Percentiles rank a stretch among this genome's conserved stretches.
phyloP scores from a whole-genome alignment of 2,888 invertebrate species.

The Drosophila ezoana region DNA sequence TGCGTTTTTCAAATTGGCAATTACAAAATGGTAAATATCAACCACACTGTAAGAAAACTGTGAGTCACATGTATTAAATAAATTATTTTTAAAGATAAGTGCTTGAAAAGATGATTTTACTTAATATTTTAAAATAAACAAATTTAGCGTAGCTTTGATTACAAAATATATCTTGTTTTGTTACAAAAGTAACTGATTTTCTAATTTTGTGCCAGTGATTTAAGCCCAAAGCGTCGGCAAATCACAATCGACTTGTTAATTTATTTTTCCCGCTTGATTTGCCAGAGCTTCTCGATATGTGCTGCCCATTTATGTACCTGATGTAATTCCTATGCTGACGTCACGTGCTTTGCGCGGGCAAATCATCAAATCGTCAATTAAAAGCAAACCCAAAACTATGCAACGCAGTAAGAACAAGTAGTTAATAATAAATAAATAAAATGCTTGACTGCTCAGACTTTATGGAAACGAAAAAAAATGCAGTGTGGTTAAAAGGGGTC shows the following conservation, averaged over 20 bases:
- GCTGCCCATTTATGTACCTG: conserved; percentile 60
- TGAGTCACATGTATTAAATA: not conserved
- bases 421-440: conserved; percentile 38
- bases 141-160: not conserved
- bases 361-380: conserved; percentile 55
- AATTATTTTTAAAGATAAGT: not conserved
- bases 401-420: conserved; percentile 18
- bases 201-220: not conserved
- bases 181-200: not conserved
- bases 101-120: no score
- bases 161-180: not conserved
- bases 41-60: conserved; percentile 48
- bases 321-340: conserved; percentile 78
- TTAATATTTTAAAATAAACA: not conserved
- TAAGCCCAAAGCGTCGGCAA: not conserved
- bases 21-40: conserved; percentile 47
- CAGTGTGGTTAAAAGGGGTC: conserved; percentile 33
- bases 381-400: conserved; percentile 27
- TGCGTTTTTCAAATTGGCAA: conserved; percentile 66
- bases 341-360: conserved; percentile 60
- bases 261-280: conserved; percentile 18
- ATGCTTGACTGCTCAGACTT: conserved; percentile 25
- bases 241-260: conserved; percentile 17
- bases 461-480: conserved; percentile 33
- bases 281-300: conserved; percentile 12